A percentile compares a stretch with the other conserved stretches of the same genome.
Evolutionary conservation across 2,888 invertebrate species (phyloP).

Genomic region (Drosophila stalkeri): DNA sequence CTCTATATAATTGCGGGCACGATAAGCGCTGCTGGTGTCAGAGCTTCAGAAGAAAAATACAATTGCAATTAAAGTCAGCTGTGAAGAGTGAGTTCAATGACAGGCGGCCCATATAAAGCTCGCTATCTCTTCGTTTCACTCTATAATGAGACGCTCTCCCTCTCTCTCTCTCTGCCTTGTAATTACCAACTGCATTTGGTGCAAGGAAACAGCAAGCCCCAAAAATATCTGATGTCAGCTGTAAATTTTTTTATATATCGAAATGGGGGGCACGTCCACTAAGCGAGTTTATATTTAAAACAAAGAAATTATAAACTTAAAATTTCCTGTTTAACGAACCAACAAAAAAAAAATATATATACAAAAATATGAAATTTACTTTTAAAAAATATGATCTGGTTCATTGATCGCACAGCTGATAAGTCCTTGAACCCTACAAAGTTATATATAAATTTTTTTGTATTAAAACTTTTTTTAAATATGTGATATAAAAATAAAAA

Average conservation of each 20-base stretch:
- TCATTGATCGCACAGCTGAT: conserved; percentile 46
- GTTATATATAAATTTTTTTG: neutral
- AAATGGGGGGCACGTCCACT: conserved; percentile 59
- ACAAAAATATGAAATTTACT: conserved; percentile 16
- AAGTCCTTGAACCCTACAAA: conserved; percentile 35
- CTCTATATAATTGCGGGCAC: conserved; percentile 9
- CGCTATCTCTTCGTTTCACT: conserved; percentile 4
- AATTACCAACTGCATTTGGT: conserved; percentile 15
- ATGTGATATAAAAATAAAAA: neutral
- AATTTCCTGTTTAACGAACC: conserved; percentile 17
- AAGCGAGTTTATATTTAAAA: conserved; percentile 44
- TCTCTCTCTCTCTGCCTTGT: neutral
- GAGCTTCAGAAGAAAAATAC: neutral
- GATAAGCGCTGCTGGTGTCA: conserved; percentile 32
- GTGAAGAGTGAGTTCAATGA: conserved; percentile 48
- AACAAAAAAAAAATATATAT: too few relatives aligned
- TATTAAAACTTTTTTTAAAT: too few relatives aligned
- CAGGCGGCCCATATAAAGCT: conserved; percentile 50
- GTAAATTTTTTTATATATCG: conserved; percentile 1
- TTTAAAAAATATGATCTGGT: conserved; percentile 23
- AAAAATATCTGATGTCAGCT: conserved; percentile 24
- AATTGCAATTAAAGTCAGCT: conserved; percentile 15
- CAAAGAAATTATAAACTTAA: conserved; percentile 49
- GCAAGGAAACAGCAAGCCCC: conserved; percentile 47
- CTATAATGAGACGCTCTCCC: neutral